Base-by-base conservation (phyloP, 2,113 vertebrate genomes). In the Taxidea taxus region DNA sequence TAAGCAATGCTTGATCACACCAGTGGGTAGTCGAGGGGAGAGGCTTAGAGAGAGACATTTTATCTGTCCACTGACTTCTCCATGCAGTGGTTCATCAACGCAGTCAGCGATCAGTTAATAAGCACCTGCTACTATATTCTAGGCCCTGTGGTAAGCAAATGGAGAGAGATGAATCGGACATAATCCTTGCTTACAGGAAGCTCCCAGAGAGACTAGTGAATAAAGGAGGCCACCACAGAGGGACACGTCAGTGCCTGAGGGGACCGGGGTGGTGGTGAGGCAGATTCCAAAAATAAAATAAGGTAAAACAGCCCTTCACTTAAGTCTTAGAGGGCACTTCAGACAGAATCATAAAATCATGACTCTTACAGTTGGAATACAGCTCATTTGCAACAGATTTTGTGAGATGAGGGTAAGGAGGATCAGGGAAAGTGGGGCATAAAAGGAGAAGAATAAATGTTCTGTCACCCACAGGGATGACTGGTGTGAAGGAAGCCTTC, bases 341-440 rank as follows among this genome's bases (percentile, higher is more conserved):
- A 81, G 51, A 9, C 21, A 64, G 42, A 60, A 92, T 70, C 49
- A 54, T 37, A 81, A 80, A 91, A 64, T 62, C 21, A 31, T 54
- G 62, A 75, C 60, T 66, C 68, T 62, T 75, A 84, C 12, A 44
- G 20, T 4, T 70, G 31, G 12, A 42, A 31, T 25, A 82, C 0
- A 66, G 20, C 13, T 94, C 23, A 23, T 49, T 27, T 60, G 31
- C 58, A 84, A 34, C 47, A 47, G 62, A 56, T 66, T 51, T 16
- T 80, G 31, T 87, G 31, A 89, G 80, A 15, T 87, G 34, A 68
- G 60, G 25, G 8, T 56, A 6, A 95, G 74, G 31, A 82, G 74
- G 31, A 81, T n/a, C 13, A 0, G 6, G 2, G 12, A 11, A 6
- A 49, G 7, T 1, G 6, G 12, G 7, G 20, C 21, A 51, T 54